Base-by-base conservation (phyloP, 2,113 vertebrate species). In the Corythaixoides concolor region DNA sequence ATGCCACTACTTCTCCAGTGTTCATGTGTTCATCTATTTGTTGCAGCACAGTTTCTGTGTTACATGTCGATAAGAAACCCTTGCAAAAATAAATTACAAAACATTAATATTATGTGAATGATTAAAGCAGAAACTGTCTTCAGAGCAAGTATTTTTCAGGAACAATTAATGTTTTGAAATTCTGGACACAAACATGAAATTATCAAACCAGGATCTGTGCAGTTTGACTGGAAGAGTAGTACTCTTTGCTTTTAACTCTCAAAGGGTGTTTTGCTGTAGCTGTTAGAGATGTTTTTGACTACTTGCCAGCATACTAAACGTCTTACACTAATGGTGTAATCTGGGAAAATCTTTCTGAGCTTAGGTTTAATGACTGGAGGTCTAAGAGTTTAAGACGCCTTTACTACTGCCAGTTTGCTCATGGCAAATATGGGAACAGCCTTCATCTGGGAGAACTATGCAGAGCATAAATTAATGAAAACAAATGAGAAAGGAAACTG, bases 11-110 rank as follows among this genome's bases (percentile, higher is more conserved):
- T 62, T 99, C 99, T 58, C 99, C 99, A 1, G 98, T 97, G 76
- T 79, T 98, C 99, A 99, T 99, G 24, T 98, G 98, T 11, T 99
- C 98, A 15, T 99, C 98, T 74, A 98, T 96, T 93, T 99, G 99
- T 32, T 99, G 98, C 58, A 99, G 97, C 68, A 99, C 96, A 12
- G 93, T 66, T 35, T 98, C 97, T 3, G 97, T 97, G 77, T 98
- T 97, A 66, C 98, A 99, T 0, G 97, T 97, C 3, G 97, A 97
- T 90, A 99, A 97, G 82, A 99, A 99, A 82, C 96, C 98, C 99
- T 99, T 55, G 66, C 45, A 73, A 70, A 93, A 73, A 35, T 33
- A 84, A 78, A 50, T 55, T 50, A 52, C 3, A 94, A 85, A 64
- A 12, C 8, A 30, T 80, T 11, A 37, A n/a, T 21, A 21, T 32